Evolutionary conservation across 2,888 invertebrate genomes (phyloP), one percentile per base, ranked within the genome.

Genomic region (Elgonia sp.): DNA sequence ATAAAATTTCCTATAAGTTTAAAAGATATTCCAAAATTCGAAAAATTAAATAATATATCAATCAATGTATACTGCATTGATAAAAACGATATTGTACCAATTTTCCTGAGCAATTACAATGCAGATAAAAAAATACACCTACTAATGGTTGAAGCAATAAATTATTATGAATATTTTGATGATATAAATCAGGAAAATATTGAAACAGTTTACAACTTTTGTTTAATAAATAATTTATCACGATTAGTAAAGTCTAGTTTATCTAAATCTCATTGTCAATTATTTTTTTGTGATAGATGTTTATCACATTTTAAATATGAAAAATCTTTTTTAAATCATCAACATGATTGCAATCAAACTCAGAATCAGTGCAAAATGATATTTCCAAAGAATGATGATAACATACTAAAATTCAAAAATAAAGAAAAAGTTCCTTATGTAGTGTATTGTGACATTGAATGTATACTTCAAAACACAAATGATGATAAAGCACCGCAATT

Each of bases 381-480:
- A 12, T 72, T 80, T 29, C 80, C 83, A 7, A 18, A 37, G 1
- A 29, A 63, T n/a, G 63, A n/a, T 16, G 55, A 62, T 53, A 69
- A 80, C 21, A 57, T 50, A 10, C 21, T 42, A 42, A 12, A 86
- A 20, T 86, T 50, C 39, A 86, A 85, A 42, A 50, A 84, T 29
- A 84, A 76, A 65, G 75, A 79, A 69, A 7, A 9, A 14, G 84
- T 87, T 0, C 86, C 86, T 10, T 86, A 86, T 75, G 62, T 80
- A 29, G 72, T 86, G 0, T 84, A 87, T 50, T 87, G 81, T 0
- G 89, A 90, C 46, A 83, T 83, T 18, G 82, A 89, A 63, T 83
- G 89, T 75, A 12, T 75, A 62, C 62, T 75, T 9, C 2, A 29
- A 29, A 12, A 60, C 18, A n/a, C 10, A 62, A 12, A 42, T 42